phyloP scores from a whole-genome alignment of 1,140 invertebrate species.

The Araneus ventricosus region DNA sequence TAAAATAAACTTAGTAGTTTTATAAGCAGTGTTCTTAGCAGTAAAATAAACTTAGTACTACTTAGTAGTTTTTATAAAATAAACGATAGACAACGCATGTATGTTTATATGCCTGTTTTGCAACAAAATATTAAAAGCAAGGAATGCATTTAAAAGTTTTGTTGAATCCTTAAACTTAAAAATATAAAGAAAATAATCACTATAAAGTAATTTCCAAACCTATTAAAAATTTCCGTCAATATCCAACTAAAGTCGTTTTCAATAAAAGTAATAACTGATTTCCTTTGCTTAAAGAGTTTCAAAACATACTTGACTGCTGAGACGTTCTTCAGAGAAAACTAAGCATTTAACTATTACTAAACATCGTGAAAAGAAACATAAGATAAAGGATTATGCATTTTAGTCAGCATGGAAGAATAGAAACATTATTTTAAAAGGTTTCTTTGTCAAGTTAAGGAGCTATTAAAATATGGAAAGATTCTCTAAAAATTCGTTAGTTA shows the following conservation, averaged over 20 bases:
- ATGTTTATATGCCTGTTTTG: not conserved
- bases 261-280: not conserved
- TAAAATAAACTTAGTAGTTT: too few species aligned
- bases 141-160: too few species aligned
- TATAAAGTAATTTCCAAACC: not conserved
- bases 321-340: not conserved
- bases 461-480: slow-evolving; percentile 10
- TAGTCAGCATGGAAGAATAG: not conserved
- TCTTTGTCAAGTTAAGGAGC: not conserved
- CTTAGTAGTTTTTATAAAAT: too few species aligned
- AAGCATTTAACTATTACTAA: not conserved
- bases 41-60: too few species aligned
- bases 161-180: not conserved
- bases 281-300: not conserved
- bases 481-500: not conserved
- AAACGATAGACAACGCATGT: not conserved
- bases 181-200: not conserved
- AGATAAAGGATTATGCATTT: not conserved
- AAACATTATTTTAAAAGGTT: not conserved
- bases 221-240: not conserved
- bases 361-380: not conserved
- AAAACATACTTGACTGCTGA: not conserved
- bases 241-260: not conserved
- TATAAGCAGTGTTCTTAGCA: too few species aligned
- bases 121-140: too few species aligned